Base-by-base conservation (phyloP, 2,888 invertebrate species). In the Troilus luridus region DNA sequence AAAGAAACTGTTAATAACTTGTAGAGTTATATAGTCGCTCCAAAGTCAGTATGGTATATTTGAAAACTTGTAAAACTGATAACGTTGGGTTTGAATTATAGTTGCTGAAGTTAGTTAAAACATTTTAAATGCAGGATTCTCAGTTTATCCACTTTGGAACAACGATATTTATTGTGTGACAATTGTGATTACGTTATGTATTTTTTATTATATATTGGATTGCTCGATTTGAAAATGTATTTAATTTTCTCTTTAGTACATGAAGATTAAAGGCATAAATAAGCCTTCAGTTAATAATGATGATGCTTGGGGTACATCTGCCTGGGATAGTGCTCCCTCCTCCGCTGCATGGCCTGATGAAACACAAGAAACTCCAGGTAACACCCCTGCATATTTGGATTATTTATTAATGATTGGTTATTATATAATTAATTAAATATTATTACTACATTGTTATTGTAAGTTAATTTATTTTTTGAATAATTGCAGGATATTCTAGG, bases 281-380 rank as follows among this genome's bases (percentile, higher is more conserved):
- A 90, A 88, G 41, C 19, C 85, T 85, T 54, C 85, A n/a, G 59
- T 60, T 60, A 81, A 24, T 60, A 54, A 85, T 19, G 92, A 91
- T 54, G 91, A 92, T 88, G 92, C 91, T 1, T 97, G 97, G 97
- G 96, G 96, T 21, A 95, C 96, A 19, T 94, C 94, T 93, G 95
- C 95, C 1, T 96, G 96, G 96, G 95, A 95, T 21, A 94, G 95
- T 81, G 94, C 95, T 8, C 94, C 95, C 91, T 60, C 91, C 19
- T 95, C 94, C 0, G 93, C 95, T 0, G 95, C 95, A 0, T 95
- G 95, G 91, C 92, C 93, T 85, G 92, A 92, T 14, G 91, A 92
- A 14, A 88, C 91, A 64, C 91, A 77, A 59, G 92, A 92, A 72
- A 88, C 92, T 59, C 89, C 91, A 58, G 93, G 88, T 90, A 91